phyloP scores from a whole-genome alignment of 1,140 invertebrate genomes.

The Callitettix versicolor region DNA sequence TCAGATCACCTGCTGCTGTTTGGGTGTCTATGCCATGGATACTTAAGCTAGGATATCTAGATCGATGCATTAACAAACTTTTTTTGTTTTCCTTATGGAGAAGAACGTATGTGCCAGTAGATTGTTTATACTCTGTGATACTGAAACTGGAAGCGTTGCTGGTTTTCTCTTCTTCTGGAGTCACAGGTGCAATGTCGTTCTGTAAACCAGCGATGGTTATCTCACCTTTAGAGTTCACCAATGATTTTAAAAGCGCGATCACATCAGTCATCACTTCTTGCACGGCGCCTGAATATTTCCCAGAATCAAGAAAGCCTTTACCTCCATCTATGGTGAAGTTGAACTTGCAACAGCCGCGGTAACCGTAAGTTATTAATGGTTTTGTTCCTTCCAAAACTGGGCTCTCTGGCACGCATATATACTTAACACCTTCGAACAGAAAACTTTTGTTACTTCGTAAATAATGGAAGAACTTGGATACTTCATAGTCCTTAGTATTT shows the following conservation, averaged over 20 bases:
- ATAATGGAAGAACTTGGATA: no score
- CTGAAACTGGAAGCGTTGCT: conserved; percentile 49
- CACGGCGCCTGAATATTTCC: conserved; percentile 44
- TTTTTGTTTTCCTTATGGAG: conserved; percentile 31
- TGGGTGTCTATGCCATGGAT: conserved; percentile 40
- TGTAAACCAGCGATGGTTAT: conserved; percentile 39
- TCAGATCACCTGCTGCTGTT: no score
- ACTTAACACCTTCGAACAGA: not conserved
- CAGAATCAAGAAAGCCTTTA: conserved; percentile 48
- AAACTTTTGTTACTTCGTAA: no score
- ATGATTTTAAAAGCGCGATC: no score
- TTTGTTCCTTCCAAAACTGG: conserved; percentile 30
- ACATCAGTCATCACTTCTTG: no score
- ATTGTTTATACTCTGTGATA: conserved; percentile 36
- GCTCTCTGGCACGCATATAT: conserved; percentile 1
- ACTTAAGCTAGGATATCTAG: conserved; percentile 45
- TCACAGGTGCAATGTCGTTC: conserved; percentile 37
- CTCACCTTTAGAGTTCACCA: no score
- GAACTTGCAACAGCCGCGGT: conserved; percentile 51
- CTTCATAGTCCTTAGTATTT: no score
- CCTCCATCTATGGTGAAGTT: conserved; percentile 44
- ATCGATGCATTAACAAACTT: conserved; percentile 39
- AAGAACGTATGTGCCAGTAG: not conserved
- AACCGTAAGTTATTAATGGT: conserved; percentile 53
- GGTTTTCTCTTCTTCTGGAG: conserved; percentile 40